Percentiles rank a stretch among this genome's conserved stretches.
phyloP scores from a whole-genome alignment of 1,140 invertebrate species.

The Magallana gigas region DNA sequence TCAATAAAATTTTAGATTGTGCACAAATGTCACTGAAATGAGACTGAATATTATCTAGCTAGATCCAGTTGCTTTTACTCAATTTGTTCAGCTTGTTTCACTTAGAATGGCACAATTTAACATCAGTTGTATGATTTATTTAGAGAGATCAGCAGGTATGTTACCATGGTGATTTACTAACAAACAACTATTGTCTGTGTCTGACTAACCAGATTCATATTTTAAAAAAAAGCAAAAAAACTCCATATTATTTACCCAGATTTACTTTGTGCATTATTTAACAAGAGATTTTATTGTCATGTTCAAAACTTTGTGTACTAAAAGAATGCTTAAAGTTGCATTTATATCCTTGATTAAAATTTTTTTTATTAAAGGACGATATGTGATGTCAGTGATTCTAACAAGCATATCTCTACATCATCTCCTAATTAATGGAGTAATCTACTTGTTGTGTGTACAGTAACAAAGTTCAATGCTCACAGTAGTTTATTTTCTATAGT shows the following conservation, averaged over 20 bases:
- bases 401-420: too few relatives aligned
- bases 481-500: conserved; percentile 18
- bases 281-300: too few relatives aligned
- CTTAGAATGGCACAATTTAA: conserved; percentile 31
- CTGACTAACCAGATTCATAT: too few relatives aligned
- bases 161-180: conserved; percentile 16
- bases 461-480: not conserved
- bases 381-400: too few relatives aligned
- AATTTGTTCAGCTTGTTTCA: conserved; percentile 21
- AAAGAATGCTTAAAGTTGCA: too few relatives aligned
- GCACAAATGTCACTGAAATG: not conserved
- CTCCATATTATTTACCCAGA: too few relatives aligned
- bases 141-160: conserved; percentile 35
- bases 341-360: too few relatives aligned
- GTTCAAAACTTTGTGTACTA: too few relatives aligned
- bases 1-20: conserved; percentile 5
- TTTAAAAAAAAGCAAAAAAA: too few relatives aligned
- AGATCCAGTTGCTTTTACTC: not conserved
- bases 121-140: conserved; percentile 35
- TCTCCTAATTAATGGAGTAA: not conserved
- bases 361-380: too few relatives aligned
- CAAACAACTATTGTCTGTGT: not conserved
- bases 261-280: too few relatives aligned
- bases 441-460: conserved; percentile 10
- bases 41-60: not conserved